Base-by-base conservation (phyloP, 2,797 vertebrate genomes). In the Neoniphon sammara region DNA sequence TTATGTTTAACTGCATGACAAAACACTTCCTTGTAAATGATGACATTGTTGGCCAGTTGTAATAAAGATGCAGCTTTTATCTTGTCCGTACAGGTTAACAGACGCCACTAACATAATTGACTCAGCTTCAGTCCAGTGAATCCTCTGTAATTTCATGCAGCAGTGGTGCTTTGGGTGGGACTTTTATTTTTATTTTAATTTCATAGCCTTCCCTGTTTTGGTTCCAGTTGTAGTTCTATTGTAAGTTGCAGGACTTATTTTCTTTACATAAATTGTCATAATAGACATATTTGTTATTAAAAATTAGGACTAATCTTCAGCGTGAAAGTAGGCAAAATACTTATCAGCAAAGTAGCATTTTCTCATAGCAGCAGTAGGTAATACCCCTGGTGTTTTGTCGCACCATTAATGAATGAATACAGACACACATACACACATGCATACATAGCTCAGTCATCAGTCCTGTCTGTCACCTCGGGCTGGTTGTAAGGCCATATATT, bases 11-110 rank as follows among this genome's bases (percentile, higher is more conserved):
- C 27, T 60, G 81, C 83, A 61, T 85, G 80, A 88, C 87, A 85
- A 61, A 90, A 82, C 75, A 82, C 80, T 88, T 92, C 84, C 84
- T 78, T 76, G 78, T 88, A 78, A 86, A 89, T 87, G 86, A 75
- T 87, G 78, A 72, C 83, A 58, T 55, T 54, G 75, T 66, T 71
- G 57, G 57, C 73, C 74, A 62, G 50, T 18, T 61, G 42, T 75
- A 78, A 77, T 65, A 47, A 67, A 49, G 44, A 63, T 0, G 1
- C 52, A 34, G 53, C 68, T 78, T 79, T 61, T 27, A 34, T 67
- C 50, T 31, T 7, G 14, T 78, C 84, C 68, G 65, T 78, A 81
- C 44, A 59, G 52, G 17, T 60, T 25, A 78, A 25, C 5, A 62
- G 53, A 31, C 42, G 42, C 39, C 30, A 30, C 34, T 11, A 11